Evolutionary conservation across 2,113 vertebrate genomes (phyloP).

Genomic region (Thermophis baileyi): DNA sequence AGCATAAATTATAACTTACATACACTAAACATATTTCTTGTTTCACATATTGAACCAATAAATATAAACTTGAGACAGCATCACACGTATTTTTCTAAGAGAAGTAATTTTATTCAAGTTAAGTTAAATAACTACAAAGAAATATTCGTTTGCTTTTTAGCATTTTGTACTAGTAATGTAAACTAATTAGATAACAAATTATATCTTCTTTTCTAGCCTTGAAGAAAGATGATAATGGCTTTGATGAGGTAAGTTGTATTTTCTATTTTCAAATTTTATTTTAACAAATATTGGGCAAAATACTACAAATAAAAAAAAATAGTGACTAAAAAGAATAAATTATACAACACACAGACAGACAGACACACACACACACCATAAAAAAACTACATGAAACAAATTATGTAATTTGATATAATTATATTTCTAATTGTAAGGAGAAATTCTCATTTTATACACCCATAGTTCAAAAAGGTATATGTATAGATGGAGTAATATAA

Average conservation of each 20-base stretch:
- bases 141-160: conserved; percentile 9
- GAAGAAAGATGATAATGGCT: conserved; percentile 93
- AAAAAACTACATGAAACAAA: neutral
- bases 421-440: neutral
- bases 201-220: conserved; percentile 81
- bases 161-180: conserved; percentile 38
- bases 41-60: neutral
- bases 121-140: conserved; percentile 46
- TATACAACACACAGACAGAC: neutral
- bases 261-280: conserved; percentile 48
- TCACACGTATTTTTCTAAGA: conserved; percentile 39
- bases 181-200: conserved; percentile 58
- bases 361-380: neutral
- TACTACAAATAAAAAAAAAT: neutral
- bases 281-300: neutral
- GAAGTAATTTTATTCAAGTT: conserved; percentile 53
- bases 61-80: conserved; percentile 16
- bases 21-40: neutral
- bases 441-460: neutral
- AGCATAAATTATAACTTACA: neutral
- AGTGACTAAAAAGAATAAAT: neutral
- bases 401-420: neutral
- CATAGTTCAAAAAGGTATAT: neutral
- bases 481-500: neutral
- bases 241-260: conserved; percentile 87